Evolutionary conservation across 2,888 invertebrate species (phyloP), one percentile per base, ranked within the genome.

Genomic region (Callyntrura guangdongensis): DNA sequence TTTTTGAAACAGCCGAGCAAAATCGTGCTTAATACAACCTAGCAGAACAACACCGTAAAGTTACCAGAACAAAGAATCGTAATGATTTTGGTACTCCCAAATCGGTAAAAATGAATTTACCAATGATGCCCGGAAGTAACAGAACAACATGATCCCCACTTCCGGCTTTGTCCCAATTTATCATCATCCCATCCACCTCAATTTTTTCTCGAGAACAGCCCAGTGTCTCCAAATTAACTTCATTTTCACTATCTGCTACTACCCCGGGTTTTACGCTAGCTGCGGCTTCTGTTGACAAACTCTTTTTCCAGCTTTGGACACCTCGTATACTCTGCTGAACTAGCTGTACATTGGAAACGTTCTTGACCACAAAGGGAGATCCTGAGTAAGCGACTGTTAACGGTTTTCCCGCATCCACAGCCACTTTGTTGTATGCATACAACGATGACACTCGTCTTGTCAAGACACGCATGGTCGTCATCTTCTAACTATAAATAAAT

Each of bases 91-190:
- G n/a, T 2, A 36, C n/a, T 56, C 3, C 2, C n/a, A 56, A 79
- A 47, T 9, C 45, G 12, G n/a, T n/a, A 64, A 83, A 83, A 36
- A 36, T 27, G 27, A 72, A 59, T 27, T 94, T 94, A 96, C 96
- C 98, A 53, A 98, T 94, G 0, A 97, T 97, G 56, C 98, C 98
- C 0, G 98, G 98, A 94, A 98, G 95, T 88, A 97, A 96, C 1
- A 98, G 95, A 0, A 98, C 95, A 36, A 95, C 93, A 95, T 96
- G 94, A 12, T 89, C 64, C 4, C 93, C 93, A 91, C 36, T 85
- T 17, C 93, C 93, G 36, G 82, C 92, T 59, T 89, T 91, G 45
- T 17, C 96, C 97, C 96, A 97, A 94, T 97, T 97, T 84, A 97
- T 95, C 22, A 95, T 95, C 56, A 96, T 94, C 9, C 96, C 96